Evolutionary conservation across 2,888 invertebrate genomes (phyloP), one percentile per base, ranked within the genome.

Genomic region (Petrolisthes manimaculis): DNA sequence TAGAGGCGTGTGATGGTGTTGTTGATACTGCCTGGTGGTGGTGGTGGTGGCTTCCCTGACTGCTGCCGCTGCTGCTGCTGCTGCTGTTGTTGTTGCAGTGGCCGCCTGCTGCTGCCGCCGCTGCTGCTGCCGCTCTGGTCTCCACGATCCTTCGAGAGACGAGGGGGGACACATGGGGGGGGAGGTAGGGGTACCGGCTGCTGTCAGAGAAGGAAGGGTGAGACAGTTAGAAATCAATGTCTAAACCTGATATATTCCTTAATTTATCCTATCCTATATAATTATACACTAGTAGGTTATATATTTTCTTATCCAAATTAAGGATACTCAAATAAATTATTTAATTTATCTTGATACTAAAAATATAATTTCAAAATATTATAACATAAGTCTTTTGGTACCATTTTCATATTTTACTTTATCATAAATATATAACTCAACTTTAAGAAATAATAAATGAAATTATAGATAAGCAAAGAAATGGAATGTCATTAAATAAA

Each of bases 121-220:
- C 78, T 71, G 87, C 67, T 53, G 80, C 89, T 83, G 87, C 79
- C 61, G 85, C 86, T 61, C 86, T 86, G 84, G 61, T 89, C 87
- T 86, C 88, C 86, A 91, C 89, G 78, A 91, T 91, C 90, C 90
- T 90, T 88, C 90, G 89, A 85, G 90, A 90, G 83, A 89, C 90
- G 88, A 90, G 89, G 89, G 90, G 90, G 89, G 90, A 90, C 88
- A 89, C 90, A 89, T 90, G 90, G 86, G 90, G 90, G 84, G 90
- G 90, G 77, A 89, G 89, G 90, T 90, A 90, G 86, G 90, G 90
- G 89, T 88, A 90, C 77, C 90, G 87, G 88, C 84, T 84, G 87
- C 84, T 88, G 88, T 81, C 54, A 67, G 83, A 83, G 69, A 77
- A 83, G 67, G 21, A 14, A 53, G 12, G 24, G 14, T 12, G 21